A percentile compares a stretch with the other conserved stretches of the same genome.
These are phyloP conservation scores for Octodonta nipae DNA, from an alignment of 2,888 invertebrate species.

Conservation along the genomic window DNA sequence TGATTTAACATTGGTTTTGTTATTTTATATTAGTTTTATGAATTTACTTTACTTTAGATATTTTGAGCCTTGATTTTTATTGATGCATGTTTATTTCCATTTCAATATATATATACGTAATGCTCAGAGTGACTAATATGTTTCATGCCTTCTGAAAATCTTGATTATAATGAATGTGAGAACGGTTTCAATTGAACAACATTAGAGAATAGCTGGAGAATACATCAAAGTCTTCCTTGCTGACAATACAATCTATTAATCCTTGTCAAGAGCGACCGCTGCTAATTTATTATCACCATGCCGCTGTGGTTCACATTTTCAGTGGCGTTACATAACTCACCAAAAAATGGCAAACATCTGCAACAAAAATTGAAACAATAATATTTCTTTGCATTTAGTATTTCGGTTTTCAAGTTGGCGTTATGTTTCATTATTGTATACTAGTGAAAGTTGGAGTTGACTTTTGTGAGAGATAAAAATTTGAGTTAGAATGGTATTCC, in stretches of 20 bases:
- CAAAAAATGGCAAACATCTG: no score
- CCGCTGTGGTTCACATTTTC: conserved; percentile 10
- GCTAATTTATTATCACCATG: conserved; percentile 33
- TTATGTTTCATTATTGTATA: no score
- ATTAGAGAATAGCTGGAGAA: conserved; percentile 28
- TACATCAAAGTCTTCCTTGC: conserved; percentile 35
- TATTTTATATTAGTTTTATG: no score
- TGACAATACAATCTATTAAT: conserved; percentile 37
- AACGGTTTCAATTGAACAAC: conserved; percentile 32
- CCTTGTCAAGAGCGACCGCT: conserved; percentile 32
- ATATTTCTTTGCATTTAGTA: no score
- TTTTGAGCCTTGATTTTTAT: no score
- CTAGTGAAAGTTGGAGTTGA: no score
- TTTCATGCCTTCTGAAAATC: conserved; percentile 9
- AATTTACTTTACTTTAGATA: no score
- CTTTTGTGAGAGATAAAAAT: background rate
- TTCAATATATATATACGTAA: no score
- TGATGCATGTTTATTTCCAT: no score
- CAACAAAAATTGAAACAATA: background rate
- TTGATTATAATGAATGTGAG: conserved; percentile 33
- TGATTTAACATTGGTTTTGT: no score
- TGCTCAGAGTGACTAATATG: conserved; percentile 11
- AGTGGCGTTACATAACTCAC: background rate
- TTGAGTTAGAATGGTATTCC: no score
- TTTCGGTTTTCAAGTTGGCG: no score